Evolutionary conservation across 1,140 invertebrate genomes (phyloP), one percentile per base, ranked within the genome.

Genomic region (Drosophila lowei): DNA sequence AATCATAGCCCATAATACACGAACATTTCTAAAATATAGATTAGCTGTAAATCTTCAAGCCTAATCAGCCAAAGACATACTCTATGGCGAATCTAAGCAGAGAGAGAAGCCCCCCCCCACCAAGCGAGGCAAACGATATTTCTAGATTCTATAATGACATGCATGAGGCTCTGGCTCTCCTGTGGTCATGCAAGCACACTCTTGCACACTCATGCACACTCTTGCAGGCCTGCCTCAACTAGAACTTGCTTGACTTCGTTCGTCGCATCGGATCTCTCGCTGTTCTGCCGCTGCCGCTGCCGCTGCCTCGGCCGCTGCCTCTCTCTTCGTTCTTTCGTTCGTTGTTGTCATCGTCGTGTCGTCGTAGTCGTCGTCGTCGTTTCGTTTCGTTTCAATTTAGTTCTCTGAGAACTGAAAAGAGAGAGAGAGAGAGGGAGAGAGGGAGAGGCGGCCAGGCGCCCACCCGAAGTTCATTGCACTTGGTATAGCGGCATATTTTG

Each of bases 211-310:
- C 21, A 23, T 23, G 2, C 21, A 23, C 4, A 23, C 23, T 5
- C 23, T 23, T 4, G 23, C 23, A 23, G 23, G 23, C 23, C 23
- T 86, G 83, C 83, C 83, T 88, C 83, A 86, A 86, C 83, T 86
- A 86, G 83, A 86, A 86, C 83, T 88, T 88, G 78, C 83, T 86
- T 86, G 83, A 88, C 77, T 88, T 88, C 70, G 72, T 59, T 70
- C 47, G 46, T 52, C 30, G 41, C 56, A 49, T 48, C 61, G 46
- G 43, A 52, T 64, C 47, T 64, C 30, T 41, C 48, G 46, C 30
- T 52, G 44, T 54, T 63, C 28, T 18, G 46, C 44, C 38, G 56
- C 59, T 61, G 55, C 52, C 56, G 5, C 23, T 5, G 23, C 4
- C 23, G 5, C 54, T 64, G 63, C 63, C 16, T 43, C 49, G 43